A percentile compares a stretch with the other conserved stretches of the same genome.
phyloP scores from a whole-genome alignment of 1,140 invertebrate species.

The Ostrea denselamellosa region DNA sequence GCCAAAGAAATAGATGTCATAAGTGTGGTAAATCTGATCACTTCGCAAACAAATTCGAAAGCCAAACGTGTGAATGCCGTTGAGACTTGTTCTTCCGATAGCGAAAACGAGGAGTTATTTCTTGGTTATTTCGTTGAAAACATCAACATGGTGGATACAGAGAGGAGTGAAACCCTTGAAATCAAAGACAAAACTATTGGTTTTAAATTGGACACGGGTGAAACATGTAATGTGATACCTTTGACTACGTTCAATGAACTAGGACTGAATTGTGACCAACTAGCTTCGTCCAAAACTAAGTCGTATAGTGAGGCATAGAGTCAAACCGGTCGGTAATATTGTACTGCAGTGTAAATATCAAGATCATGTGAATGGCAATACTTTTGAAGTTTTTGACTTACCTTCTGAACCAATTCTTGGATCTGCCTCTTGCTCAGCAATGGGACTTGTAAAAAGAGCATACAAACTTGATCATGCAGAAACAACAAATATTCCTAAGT shows the following conservation, averaged over 20 bases:
- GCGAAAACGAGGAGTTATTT: conserved; percentile 59
- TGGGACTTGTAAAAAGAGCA: conserved; percentile 8
- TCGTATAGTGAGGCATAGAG: conserved; percentile 27
- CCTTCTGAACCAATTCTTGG: neutral
- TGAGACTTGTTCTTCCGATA: conserved; percentile 63
- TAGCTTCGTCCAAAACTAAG: neutral
- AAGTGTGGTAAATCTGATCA: conserved; percentile 35
- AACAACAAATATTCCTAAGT: neutral
- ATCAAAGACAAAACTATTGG: neutral
- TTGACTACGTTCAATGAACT: conserved; percentile 9
- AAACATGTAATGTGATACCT: neutral
- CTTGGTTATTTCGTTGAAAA: conserved; percentile 66
- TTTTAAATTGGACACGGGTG: neutral
- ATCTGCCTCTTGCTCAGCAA: no score
- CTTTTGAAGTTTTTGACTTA: conserved; percentile 21
- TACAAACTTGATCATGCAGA: no score
- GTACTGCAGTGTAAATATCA: conserved; percentile 10
- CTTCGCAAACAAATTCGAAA: no score
- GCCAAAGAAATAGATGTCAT: conserved; percentile 29
- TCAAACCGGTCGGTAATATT: conserved; percentile 34
- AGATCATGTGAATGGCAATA: neutral
- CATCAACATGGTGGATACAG: neutral
- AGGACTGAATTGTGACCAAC: conserved; percentile 26
- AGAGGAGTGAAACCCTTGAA: neutral
- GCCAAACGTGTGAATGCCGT: conserved; percentile 12